A percentile compares a stretch with the other conserved stretches of the same genome.
phyloP scores from a whole-genome alignment of 2,797 vertebrate genomes.

The Morelia viridis region DNA sequence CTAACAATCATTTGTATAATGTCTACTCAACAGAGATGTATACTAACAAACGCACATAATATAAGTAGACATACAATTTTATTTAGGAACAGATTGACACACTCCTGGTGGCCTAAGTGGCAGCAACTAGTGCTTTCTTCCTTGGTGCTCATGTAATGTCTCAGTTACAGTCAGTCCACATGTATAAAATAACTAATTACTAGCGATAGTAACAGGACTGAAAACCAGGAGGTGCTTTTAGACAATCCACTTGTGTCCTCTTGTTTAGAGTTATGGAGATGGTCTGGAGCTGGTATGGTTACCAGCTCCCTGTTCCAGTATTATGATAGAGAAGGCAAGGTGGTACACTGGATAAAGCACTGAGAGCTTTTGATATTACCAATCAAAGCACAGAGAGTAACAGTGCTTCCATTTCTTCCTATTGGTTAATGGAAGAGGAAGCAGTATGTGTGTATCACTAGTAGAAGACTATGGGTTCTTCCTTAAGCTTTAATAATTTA shows the following conservation, averaged over 20 bases:
- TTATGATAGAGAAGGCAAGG: background rate
- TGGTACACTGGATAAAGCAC: background rate
- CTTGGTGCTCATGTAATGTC: background rate
- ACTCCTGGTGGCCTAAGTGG: background rate
- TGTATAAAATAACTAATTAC: background rate
- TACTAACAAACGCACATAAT: background rate
- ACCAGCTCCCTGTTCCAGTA: background rate
- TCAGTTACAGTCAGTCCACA: background rate
- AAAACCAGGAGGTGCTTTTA: background rate
- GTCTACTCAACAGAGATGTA: background rate
- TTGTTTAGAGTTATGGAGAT: background rate
- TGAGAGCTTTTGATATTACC: background rate
- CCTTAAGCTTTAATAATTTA: background rate
- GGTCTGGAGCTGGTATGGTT: background rate
- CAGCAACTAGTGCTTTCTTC: background rate
- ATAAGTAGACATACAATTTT: background rate
- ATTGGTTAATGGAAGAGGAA: background rate
- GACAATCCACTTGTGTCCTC: background rate
- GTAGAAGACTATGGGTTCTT: background rate
- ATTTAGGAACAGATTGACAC: background rate
- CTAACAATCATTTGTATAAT: background rate
- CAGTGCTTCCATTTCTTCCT: background rate
- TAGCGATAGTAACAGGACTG: background rate
- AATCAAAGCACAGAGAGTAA: background rate
- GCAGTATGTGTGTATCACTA: background rate